These are phyloP conservation scores for Agrilus biguttatus DNA, from an alignment of 2,888 invertebrate species.

Conservation along the genomic window DNA sequence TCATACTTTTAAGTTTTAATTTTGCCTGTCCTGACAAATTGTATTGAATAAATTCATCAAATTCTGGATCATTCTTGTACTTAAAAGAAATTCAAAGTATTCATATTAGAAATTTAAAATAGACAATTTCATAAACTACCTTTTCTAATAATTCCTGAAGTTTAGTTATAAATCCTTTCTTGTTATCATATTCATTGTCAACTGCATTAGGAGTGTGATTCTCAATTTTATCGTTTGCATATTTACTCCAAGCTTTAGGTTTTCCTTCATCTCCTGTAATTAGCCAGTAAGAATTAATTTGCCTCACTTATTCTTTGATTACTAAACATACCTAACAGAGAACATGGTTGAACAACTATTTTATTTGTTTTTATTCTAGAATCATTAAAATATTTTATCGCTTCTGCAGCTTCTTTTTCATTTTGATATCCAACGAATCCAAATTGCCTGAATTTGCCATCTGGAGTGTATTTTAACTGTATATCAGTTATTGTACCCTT, in stretches of 20 bases:
- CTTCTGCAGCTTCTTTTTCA: constrained; percentile 63
- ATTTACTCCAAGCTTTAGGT: constrained; percentile 88
- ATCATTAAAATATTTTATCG: constrained; percentile 66
- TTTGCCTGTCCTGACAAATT: too few relatives aligned
- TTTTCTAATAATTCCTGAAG: constrained; percentile 53
- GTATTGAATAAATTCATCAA: constrained; percentile 72
- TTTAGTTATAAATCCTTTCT: constrained; percentile 30
- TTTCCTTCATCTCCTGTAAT: constrained; percentile 47
- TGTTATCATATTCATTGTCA: constrained; percentile 15
- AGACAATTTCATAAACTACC: constrained; percentile 26
- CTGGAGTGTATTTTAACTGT: constrained; percentile 79
- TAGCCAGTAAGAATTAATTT: not conserved
- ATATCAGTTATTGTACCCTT: constrained; percentile 87
- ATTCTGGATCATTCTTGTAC: constrained; percentile 78
- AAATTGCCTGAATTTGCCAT: constrained; percentile 86
- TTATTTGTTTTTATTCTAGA: constrained; percentile 71
- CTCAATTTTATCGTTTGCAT: constrained; percentile 62
- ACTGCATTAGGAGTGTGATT: constrained; percentile 29
- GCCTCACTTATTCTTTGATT: not conserved
- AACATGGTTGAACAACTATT: constrained; percentile 64
- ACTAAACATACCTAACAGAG: constrained; percentile 38
- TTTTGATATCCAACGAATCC: constrained; percentile 84
- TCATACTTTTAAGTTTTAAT: too few relatives aligned
- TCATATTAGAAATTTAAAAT: constrained; percentile 3
- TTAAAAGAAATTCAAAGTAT: constrained; percentile 23